phyloP scores from a whole-genome alignment of 1,140 invertebrate genomes.

The Sminthurinus signatus region DNA sequence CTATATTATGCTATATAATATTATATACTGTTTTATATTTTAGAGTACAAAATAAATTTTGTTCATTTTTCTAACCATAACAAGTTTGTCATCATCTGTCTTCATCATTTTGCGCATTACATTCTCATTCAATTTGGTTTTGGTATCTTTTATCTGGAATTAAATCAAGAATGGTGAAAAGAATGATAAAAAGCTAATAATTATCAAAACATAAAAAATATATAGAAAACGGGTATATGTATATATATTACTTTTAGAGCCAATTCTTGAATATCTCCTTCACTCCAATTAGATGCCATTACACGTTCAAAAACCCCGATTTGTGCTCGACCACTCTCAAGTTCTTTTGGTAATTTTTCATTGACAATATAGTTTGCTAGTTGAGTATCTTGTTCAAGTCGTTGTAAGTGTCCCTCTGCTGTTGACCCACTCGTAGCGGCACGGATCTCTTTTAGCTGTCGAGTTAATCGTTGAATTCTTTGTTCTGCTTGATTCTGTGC shows the following conservation, averaged over 20 bases:
- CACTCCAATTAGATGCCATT: conserved; percentile 45
- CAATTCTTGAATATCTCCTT: conserved; percentile 44
- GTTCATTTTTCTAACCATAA: too few species aligned
- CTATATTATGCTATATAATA: too few species aligned
- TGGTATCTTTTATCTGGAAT: conserved; percentile 47
- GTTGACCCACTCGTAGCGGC: conserved; percentile 53
- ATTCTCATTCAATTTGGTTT: conserved; percentile 56
- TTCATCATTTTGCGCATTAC: conserved; percentile 52
- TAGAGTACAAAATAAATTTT: too few species aligned
- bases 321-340: conserved; percentile 55
- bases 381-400: conserved; percentile 57
- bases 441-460: conserved; percentile 54
- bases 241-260: background rate
- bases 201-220: too few species aligned
- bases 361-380: conserved; percentile 61
- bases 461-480: conserved; percentile 50
- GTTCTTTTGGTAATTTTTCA: conserved; percentile 70
- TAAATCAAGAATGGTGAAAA: too few species aligned
- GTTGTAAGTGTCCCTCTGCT: conserved; percentile 49
- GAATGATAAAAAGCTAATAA: too few species aligned
- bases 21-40: too few species aligned
- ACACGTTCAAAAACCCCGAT: conserved; percentile 63
- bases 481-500: conserved; percentile 52
- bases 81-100: conserved; percentile 63
- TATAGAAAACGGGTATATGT: too few species aligned